Evolutionary conservation across 1,140 invertebrate genomes (phyloP), one percentile per base, ranked within the genome.

Genomic region (Heliconius himera): DNA sequence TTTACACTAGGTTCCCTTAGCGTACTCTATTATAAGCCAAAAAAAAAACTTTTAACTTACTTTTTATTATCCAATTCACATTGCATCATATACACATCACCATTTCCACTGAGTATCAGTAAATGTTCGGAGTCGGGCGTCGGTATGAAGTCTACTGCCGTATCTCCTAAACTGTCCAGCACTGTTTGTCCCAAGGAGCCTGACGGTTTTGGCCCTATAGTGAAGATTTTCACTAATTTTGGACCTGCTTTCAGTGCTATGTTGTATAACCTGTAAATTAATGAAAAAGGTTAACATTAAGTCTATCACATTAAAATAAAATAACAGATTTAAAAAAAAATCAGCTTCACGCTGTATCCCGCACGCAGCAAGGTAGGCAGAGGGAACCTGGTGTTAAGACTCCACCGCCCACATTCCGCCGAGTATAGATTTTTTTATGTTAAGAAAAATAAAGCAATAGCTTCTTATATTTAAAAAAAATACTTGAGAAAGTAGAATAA

Each of bases 61-160:
- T 93, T 95, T 18, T 95, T 95, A 18, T 91, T 90, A 20, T 96
- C 94, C 33, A 96, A 85, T n/a, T 95, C 95, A 18, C 95, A 95
- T 41, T 93, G 91, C 82, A 97, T 94, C 80, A 96, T 95, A 86
- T 96, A 96, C 1, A 99, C 96, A 84, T 97, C 97, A 13, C 98
- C 98, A 91, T 98, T 98, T 11, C 97, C 98, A 71, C 96, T 95
- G n/a, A 99, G 94, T 76, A 98, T 95, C 26, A 97, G 96, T 60
- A 98, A 96, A 0, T 97, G 96, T 96, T 97, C 98, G 8, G 80
- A 73, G 76, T 86, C 91, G 0, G 96, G 96, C 0, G 96, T 96
- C 83, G 98, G 97, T 87, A 98, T 97, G 94, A 99, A 98, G 88
- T 97, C 97, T 3, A 98, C 97, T 0, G 97, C 97, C 0, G 96